Evolutionary conservation across 2,888 invertebrate species (phyloP), one percentile per base, ranked within the genome.

Genomic region (Hydroisotoma schaefferi): DNA sequence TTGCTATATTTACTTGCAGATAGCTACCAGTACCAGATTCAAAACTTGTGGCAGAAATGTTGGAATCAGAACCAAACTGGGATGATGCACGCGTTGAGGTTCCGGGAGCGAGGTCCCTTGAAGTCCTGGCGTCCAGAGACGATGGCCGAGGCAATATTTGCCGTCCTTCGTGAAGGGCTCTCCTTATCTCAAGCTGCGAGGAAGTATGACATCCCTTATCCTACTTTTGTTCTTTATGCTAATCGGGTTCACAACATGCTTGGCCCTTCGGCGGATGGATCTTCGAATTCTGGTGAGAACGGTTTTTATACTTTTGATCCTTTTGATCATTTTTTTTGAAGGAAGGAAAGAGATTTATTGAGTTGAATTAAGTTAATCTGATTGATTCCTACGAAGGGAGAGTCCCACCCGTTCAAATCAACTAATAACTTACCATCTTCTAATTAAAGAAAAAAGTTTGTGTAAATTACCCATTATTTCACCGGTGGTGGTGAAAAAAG

Each of bases 21-120:
- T 83, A 91, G 90, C 83, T 93, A 93, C 83, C 92, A 93, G 79
- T 92, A 92, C 79, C 92, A 93, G 79, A 81, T 93, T 77, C 93
- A 93, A 79, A 90, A 90, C 60, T 90, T 92, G 87, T 93, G 93
- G 93, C 92, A 93, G 79, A 93, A 92, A 78, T 92, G 92, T 79
- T 93, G 92, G 92, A 92, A 89, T 79, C 91, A 90, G 72, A 91
- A 90, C 78, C 92, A 92, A 79, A 88, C 88, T 75, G 68, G 68
- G 10, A 82, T 92, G 75, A 90, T 92, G 73, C 92, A 92, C 80
- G 90, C 92, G 77, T 80, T 93, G 75, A 85, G 92, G 73, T 92
- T 93, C 82, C 86, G 93, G 49, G 93, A 93, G 79, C 85, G 93
- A 59, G 93, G 93, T 2, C 93, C 93, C 0, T 81, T 93, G 63